A percentile compares a stretch with the other conserved stretches of the same genome.
Conservation (phyloP, 2,888 invertebrate genomes). For the Zeuzera pyrina region DNA sequence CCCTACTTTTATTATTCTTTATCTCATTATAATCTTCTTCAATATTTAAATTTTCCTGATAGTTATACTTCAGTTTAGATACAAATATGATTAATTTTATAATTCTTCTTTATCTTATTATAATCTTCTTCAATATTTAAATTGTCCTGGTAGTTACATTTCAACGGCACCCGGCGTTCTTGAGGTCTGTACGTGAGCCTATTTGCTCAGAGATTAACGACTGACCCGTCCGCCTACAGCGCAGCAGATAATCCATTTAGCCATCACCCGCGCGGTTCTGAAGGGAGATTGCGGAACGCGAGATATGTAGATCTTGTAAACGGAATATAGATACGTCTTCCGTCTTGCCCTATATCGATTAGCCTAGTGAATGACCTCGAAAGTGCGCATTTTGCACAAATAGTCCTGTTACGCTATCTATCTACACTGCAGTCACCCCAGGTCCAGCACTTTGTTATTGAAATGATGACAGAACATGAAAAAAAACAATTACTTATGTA, state of each 20-base stretch:
- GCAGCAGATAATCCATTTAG: slow-evolving; percentile 40
- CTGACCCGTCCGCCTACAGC: slow-evolving; percentile 20
- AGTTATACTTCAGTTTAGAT: too few species aligned
- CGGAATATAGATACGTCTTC: background rate
- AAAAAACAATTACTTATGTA: too few species aligned
- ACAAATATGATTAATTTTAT: too few species aligned
- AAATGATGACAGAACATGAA: too few species aligned
- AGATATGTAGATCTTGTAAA: background rate
- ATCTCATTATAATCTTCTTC: too few species aligned
- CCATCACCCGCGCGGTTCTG: slow-evolving; percentile 17
- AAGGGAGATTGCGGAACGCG: background rate
- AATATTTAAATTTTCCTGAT: background rate
- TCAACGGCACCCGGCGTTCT: slow-evolving; percentile 5
- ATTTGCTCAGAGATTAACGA: slow-evolving; percentile 55
- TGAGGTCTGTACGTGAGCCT: slow-evolving; percentile 39
- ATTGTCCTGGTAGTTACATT: background rate
- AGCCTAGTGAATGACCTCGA: too few species aligned
- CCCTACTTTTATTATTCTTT: too few species aligned
- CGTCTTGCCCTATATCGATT: slow-evolving; percentile 2
- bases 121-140: background rate
- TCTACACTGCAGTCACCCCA: too few species aligned
- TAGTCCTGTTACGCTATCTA: too few species aligned
- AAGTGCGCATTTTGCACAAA: too few species aligned
- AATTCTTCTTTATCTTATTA: too few species aligned
- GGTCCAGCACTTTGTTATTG: too few species aligned